Evolutionary conservation across 2,797 vertebrate species (phyloP).

Genomic region (Alectoris magna): DNA sequence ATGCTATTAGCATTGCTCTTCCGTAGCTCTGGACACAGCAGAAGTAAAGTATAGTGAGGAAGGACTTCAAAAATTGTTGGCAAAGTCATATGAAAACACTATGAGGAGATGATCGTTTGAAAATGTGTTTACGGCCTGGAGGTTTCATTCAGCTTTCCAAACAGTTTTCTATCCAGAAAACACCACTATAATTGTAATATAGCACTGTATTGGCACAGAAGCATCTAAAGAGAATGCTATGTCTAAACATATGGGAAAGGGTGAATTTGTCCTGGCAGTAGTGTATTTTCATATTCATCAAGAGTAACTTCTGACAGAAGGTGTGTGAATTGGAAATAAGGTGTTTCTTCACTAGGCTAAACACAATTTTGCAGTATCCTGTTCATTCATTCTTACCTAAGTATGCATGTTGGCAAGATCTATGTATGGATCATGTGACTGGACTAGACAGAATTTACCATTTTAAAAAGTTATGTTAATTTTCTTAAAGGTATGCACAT

Average conservation of each 20-base stretch:
- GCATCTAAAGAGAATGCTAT: not conserved
- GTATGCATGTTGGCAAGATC: not conserved
- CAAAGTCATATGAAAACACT: not conserved
- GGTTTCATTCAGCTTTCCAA: not conserved
- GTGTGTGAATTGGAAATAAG: not conserved
- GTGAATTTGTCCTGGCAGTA: not conserved
- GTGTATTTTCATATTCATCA: not conserved
- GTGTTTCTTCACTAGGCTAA: not conserved
- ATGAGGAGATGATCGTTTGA: not conserved
- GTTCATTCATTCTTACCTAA: not conserved
- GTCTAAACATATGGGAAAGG: not conserved
- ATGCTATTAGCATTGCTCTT: fast-evolving
- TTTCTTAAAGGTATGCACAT: not conserved
- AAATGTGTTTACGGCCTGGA: not conserved
- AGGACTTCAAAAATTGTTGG: not conserved
- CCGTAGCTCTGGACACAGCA: not conserved
- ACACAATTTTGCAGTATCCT: not conserved
- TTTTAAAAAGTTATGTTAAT: not conserved
- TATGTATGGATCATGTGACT: not conserved
- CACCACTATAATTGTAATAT: not conserved
- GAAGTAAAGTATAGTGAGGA: fast-evolving
- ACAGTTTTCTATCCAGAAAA: not conserved
- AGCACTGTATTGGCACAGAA: not conserved
- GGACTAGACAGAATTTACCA: not conserved
- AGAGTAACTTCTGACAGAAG: not conserved